Base-by-base conservation (phyloP, 2,113 vertebrate species). In the Oryzias curvinotus region DNA sequence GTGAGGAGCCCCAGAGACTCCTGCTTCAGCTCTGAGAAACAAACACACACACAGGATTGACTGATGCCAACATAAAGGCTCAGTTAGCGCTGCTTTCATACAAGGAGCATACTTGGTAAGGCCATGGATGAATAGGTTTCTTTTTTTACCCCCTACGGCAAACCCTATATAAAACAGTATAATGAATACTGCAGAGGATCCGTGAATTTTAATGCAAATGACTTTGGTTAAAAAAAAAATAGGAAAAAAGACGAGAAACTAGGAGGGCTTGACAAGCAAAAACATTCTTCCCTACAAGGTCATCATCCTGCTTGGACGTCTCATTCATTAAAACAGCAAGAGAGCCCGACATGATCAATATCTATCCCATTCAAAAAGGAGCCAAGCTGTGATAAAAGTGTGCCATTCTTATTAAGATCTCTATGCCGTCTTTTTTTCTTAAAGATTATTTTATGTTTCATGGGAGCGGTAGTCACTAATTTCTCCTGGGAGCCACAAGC, bases 401-500 rank as follows among this genome's bases (percentile, higher is more conserved):
- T 50, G 49, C 45, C 65, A 47, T 60, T 81, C 73, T 65, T 81
- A 81, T 82, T 79, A 76, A 85, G 78, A 82, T 73, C 82, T 79
- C 62, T 73, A 62, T 28, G 55, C 57, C 60, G 77, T 79, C 57
- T 80, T 62, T 62, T 62, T 68, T 58, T 49, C 49, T 26, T 62
- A 45, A 72, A 71, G 48, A 68, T 61, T 23, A 53, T 84, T 76
- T 79, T 76, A 65, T 75, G 71, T 81, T 86, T 80, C 71, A 83
- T 83, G 80, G 77, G 80, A 88, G 77, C 75, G 28, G 73, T 68
- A 56, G 75, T 76, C 61, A 77, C 75, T 83, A 80, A 89, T 91
- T 91, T 91, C 88, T 90, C 81, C 65, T 60, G 83, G 82, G 86
- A 88, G 77, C 72, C 62, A 60, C 82, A 81, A 83, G 75, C 82